A percentile compares a stretch with the other conserved stretches of the same genome.
Evolutionary conservation across 2,113 vertebrate species (phyloP).

Genomic region (Bubo scandiacus): DNA sequence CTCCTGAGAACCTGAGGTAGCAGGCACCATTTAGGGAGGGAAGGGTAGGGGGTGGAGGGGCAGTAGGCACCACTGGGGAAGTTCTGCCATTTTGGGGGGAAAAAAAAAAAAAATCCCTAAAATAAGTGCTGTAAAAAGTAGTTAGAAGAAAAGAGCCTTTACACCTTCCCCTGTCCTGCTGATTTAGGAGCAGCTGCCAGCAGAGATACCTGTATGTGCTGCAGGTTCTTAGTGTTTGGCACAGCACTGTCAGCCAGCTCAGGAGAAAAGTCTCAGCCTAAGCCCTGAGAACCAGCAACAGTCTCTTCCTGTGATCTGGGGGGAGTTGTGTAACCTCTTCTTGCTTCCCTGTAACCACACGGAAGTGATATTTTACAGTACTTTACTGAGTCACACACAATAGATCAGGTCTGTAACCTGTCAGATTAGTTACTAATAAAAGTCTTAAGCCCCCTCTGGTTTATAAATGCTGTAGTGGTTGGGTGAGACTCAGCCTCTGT

Average conservation of each 20-base stretch:
- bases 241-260: fast-evolving
- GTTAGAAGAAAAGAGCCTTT: background rate
- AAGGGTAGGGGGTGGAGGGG: too few relatives aligned
- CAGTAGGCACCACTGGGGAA: too few relatives aligned
- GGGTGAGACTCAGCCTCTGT: too few relatives aligned
- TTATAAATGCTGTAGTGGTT: background rate
- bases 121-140: background rate
- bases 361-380: background rate
- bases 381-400: background rate
- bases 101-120: background rate
- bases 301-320: background rate
- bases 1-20: too few relatives aligned
- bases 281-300: too few relatives aligned
- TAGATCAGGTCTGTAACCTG: background rate
- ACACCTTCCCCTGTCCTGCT: too few relatives aligned
- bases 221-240: too few relatives aligned
- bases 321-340: background rate
- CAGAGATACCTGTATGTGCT: too few relatives aligned
- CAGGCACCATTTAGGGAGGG: too few relatives aligned
- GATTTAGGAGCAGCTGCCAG: background rate
- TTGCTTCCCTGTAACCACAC: background rate
- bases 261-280: background rate
- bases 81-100: too few relatives aligned
- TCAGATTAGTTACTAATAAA: background rate
- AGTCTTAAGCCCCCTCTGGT: too few relatives aligned